These are phyloP conservation scores for Amyelois transitella DNA, from an alignment of 1,140 invertebrate species.

Conservation along the genomic window DNA sequence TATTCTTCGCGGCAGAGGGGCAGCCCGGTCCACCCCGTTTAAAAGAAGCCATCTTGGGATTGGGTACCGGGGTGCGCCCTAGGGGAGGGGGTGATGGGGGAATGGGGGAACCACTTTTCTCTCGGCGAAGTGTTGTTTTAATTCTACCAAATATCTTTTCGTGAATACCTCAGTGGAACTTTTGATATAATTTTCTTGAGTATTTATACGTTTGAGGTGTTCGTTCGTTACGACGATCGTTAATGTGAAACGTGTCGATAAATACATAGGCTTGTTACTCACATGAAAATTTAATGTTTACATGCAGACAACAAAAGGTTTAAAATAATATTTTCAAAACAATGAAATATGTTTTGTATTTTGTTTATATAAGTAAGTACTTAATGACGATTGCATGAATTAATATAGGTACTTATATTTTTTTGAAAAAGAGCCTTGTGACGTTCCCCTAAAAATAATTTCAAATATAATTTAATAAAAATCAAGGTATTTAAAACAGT, in stretches of 20 bases:
- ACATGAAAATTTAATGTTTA: too few relatives aligned
- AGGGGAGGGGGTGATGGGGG: slow-evolving; percentile 15
- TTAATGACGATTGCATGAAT: too few relatives aligned
- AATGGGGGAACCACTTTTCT: slow-evolving; percentile 58
- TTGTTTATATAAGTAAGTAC: too few relatives aligned
- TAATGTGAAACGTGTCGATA: not conserved
- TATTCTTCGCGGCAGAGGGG: slow-evolving; percentile 54
- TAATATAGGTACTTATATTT: too few relatives aligned
- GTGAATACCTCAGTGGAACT: slow-evolving; percentile 68
- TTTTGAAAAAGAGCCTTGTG: too few relatives aligned
- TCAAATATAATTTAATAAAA: too few relatives aligned
- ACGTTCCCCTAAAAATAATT: too few relatives aligned
- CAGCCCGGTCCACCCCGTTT: slow-evolving; percentile 60
- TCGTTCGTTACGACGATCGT: not conserved
- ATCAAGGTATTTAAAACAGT: too few relatives aligned
- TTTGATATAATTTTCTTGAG: slow-evolving; percentile 67
- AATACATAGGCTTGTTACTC: too few relatives aligned
- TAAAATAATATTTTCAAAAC: not conserved
- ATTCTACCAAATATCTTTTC: slow-evolving; percentile 73
- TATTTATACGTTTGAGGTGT: slow-evolving; percentile 58
- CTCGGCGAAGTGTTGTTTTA: slow-evolving; percentile 70
- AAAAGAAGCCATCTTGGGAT: slow-evolving; percentile 71
- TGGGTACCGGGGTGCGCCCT: slow-evolving; percentile 37
- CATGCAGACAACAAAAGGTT: not conserved
- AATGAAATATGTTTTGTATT: too few relatives aligned